Evolutionary conservation across 92 coral and sea anemone genomes (phyloP), one percentile per base, ranked within the genome.

Genomic region (Desmophyllum pertusum): DNA sequence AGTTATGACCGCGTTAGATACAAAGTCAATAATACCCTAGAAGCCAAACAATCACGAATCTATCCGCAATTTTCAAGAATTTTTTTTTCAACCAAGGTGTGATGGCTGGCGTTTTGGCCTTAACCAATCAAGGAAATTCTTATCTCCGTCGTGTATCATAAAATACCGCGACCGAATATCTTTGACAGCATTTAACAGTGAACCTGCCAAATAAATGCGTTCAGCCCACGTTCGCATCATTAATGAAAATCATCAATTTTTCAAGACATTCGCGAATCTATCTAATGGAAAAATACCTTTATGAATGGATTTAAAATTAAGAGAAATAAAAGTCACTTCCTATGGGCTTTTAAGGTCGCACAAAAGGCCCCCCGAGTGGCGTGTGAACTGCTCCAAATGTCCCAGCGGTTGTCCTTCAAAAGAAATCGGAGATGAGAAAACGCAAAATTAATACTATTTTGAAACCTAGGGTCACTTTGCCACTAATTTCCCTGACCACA

Each of bases 401-500:
- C 86, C 52, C 79, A 82, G 86, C 79, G 79, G 86, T 82, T 72
- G 86, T 53, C 45, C 86, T 31, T 70, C 59, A 82, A 82, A 82
- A 73, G 79, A 50, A 72, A 82, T 40, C 78, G 86, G 79, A 71
- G 86, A 82, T 82, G 76, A 82, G 73, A 82, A 80, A 82, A 46
- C 29, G 52, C 33, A 43, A 53, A 82, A 82, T 53, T 82, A 71
- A 71, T 71, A 31, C 86, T 85, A 89, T 84, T 88, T 89, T 78
- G 92, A 78, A 89, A 79, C 89, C 88, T 84, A 76, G 88, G 79
- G 82, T 64, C 89, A 84, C 84, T 84, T 89, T 89, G 82, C 41
- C 46, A 83, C 81, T 84, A 89, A 89, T 89, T 89, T 89, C 89
- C 80, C 64, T 89, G 79, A 89, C 79, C 92, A 66, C 86, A 84